These are phyloP conservation scores for Lepeophtheirus nordmannii DNA, from an alignment of 2,888 invertebrate species.

Conservation along the genomic window DNA sequence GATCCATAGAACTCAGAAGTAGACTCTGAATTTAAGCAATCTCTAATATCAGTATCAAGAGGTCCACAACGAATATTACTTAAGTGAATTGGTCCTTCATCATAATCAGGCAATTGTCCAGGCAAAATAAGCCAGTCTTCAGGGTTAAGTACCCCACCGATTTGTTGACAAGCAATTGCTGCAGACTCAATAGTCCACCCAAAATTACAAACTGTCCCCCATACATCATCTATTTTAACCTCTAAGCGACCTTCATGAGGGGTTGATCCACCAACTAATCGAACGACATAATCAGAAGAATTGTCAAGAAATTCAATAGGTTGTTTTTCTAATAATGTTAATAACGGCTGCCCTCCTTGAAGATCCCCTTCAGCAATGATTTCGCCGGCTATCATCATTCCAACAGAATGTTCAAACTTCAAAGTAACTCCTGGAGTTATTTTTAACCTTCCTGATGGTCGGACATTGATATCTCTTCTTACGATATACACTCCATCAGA, in stretches of 20 bases:
- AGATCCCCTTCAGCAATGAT: slow-evolving; percentile 43
- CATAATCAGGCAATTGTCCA: slow-evolving; percentile 65
- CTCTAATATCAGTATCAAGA: slow-evolving; percentile 72
- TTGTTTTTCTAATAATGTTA: slow-evolving; percentile 17
- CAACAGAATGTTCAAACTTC: slow-evolving; percentile 56
- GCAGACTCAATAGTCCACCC: slow-evolving; percentile 85
- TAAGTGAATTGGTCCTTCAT: slow-evolving; percentile 55
- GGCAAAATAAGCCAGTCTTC: slow-evolving; percentile 73
- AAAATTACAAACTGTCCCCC: slow-evolving; percentile 96
- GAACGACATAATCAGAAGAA: not conserved
- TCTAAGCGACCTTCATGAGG: slow-evolving; percentile 31
- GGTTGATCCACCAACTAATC: slow-evolving; percentile 19
- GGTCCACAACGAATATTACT: slow-evolving; percentile 81
- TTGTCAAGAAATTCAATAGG: not conserved
- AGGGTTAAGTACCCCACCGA: slow-evolving; percentile 80
- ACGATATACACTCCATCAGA: slow-evolving; percentile 66
- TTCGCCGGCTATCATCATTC: slow-evolving; percentile 89
- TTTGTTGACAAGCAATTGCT: slow-evolving; percentile 81
- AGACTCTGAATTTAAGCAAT: slow-evolving; percentile 50
- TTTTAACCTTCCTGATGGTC: slow-evolving; percentile 78
- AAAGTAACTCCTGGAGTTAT: slow-evolving; percentile 75
- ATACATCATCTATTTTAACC: slow-evolving; percentile 63
- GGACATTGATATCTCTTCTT: slow-evolving; percentile 77
- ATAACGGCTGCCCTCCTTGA: slow-evolving; percentile 22
- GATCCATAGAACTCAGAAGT: slow-evolving; percentile 67